Evolutionary conservation across 2,113 vertebrate genomes (phyloP).

Genomic region (Indri indri): DNA sequence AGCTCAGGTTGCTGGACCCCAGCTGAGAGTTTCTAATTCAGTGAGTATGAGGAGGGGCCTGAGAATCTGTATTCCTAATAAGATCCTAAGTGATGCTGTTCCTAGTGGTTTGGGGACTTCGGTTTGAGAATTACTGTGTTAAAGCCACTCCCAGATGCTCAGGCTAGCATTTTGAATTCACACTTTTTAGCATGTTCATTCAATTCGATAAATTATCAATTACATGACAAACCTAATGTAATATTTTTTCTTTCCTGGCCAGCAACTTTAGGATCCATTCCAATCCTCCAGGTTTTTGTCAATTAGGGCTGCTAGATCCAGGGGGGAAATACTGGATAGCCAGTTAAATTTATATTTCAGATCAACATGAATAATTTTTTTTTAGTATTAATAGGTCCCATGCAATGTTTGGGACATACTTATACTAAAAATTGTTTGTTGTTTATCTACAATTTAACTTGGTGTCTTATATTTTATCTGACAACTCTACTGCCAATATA

Average conservation of each 20-base stretch:
- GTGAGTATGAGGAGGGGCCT: background rate
- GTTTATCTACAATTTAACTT: background rate
- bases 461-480: background rate
- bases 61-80: background rate
- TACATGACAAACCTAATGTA: background rate
- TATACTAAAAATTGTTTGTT: background rate
- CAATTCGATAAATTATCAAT: background rate
- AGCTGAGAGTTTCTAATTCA: background rate
- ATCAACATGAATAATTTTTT: background rate
- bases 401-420: background rate
- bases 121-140: background rate
- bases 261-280: background rate
- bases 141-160: background rate
- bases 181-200: background rate
- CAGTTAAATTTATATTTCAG: conserved; percentile 39
- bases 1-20: background rate
- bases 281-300: background rate
- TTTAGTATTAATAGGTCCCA: background rate
- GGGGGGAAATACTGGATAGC: background rate
- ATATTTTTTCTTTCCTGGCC: background rate
- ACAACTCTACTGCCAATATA: background rate
- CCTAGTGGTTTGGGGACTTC: background rate
- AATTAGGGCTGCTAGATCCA: background rate
- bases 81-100: accelerated
- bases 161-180: background rate